These are phyloP conservation scores for Cylindroiulus punctatus DNA, from an alignment of 2,888 invertebrate species.

Conservation along the genomic window DNA sequence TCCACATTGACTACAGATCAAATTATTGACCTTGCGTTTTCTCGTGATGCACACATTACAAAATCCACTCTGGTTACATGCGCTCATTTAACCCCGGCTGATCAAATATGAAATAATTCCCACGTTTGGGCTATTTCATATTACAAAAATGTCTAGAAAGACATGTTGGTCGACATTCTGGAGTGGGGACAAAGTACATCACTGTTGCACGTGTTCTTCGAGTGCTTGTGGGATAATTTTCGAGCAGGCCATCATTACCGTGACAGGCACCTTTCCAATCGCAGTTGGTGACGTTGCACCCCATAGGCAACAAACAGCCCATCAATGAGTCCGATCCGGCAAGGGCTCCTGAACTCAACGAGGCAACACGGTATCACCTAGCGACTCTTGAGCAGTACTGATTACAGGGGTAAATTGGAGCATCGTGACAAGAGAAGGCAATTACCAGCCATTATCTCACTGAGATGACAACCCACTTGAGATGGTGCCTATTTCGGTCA, in stretches of 20 bases:
- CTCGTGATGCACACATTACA: background rate
- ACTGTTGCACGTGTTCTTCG: background rate
- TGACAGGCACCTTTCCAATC: background rate
- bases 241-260: background rate
- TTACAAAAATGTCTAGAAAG: background rate
- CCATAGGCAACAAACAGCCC: background rate
- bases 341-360: background rate
- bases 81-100: background rate
- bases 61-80: background rate
- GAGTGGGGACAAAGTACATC: background rate
- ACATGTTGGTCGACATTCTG: background rate
- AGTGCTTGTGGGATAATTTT: background rate
- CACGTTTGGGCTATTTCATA: background rate
- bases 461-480: constrained; percentile 10
- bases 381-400: constrained; percentile 26
- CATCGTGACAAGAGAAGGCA: constrained; percentile 39
- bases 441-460: constrained; percentile 35
- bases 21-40: too few species aligned
- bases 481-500: background rate
- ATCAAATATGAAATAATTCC: background rate
- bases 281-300: background rate
- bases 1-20: too few species aligned
- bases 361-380: background rate
- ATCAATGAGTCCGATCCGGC: background rate
- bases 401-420: background rate